Evolutionary conservation across 2,797 vertebrate species (phyloP), one percentile per base, ranked within the genome.

Genomic region (Sebastes diploproa): DNA sequence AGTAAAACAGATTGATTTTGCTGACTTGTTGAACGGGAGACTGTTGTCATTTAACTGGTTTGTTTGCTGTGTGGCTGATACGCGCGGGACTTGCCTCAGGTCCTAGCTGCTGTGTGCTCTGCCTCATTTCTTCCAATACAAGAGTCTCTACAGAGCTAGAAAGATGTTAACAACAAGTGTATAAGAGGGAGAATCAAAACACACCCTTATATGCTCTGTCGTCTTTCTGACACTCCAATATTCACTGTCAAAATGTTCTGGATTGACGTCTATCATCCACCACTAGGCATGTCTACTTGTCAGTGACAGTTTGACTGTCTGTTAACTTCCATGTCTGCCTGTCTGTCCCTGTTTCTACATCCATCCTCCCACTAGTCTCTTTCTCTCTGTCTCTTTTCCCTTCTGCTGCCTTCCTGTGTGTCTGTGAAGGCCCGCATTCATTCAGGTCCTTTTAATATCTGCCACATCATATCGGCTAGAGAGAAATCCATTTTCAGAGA

Each of bases 361-460:
- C 83, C 78, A 60, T 77, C 86, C 82, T 84, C 81, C 86, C 88
- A 88, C 83, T 75, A 58, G 80, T 78, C 86, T 90, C 64, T 70
- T 63, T 83, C 78, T 78, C 56, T 86, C 64, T 75, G 67, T 77
- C 80, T 88, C 65, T 70, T 46, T 75, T 88, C 77, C 80, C 72
- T 74, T 81, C 75, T 63, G 64, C 84, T 82, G 71, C 78, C 85
- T 88, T 78, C 83, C 80, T 84, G 85, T 85, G 84, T 67, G 83
- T 89, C 89, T 87, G 84, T 71, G 77, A 87, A 85, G 58, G 81
- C 86, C 77, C 2, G 23, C 79, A 75, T 88, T 93, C 87, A 91
- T 86, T 91, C 81, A 90, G 63, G 59, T 81, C 87, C 85, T 92
- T 90, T 91, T 83, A 89, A 91, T 91, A 88, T 87, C 80, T 78